Percentiles rank a stretch among this genome's conserved stretches.
phyloP scores from a whole-genome alignment of 1,140 invertebrate genomes.

The Meloidogyne exigua region DNA sequence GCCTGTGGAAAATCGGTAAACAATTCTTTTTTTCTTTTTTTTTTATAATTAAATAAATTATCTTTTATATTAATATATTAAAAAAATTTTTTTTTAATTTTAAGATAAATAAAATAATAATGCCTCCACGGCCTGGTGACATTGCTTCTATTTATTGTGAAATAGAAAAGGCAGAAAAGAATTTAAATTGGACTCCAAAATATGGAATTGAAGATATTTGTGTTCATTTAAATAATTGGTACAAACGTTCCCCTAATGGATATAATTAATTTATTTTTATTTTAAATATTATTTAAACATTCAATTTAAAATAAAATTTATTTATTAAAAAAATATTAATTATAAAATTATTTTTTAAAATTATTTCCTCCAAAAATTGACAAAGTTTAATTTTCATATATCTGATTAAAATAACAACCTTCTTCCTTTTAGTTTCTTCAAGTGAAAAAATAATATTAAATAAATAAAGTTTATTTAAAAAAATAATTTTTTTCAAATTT shows the following conservation, averaged over 20 bases:
- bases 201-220: slow-evolving; percentile 1
- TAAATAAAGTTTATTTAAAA: too few species aligned
- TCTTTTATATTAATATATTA: too few species aligned
- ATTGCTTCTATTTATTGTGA: neutral
- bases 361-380: too few species aligned
- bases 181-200: slow-evolving; percentile 5
- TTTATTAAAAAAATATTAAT: too few species aligned
- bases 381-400: too few species aligned
- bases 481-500: too few species aligned
- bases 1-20: neutral
- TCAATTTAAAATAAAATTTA: neutral
- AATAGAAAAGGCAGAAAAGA: neutral
- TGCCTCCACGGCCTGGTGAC: neutral
- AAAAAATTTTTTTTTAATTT: too few species aligned
- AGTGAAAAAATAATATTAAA: too few species aligned
- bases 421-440: too few species aligned
- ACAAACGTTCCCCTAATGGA: neutral
- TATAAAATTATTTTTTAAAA: too few species aligned
- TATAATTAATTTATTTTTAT: neutral
- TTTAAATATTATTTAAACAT: neutral
- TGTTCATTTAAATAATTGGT: neutral
- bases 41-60: neutral
- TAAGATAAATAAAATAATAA: slow-evolving; percentile 6
- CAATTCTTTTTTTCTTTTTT: neutral
- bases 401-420: too few species aligned